Evolutionary conservation across 2,888 invertebrate species (phyloP).

Genomic region (Spisula subtruncata): DNA sequence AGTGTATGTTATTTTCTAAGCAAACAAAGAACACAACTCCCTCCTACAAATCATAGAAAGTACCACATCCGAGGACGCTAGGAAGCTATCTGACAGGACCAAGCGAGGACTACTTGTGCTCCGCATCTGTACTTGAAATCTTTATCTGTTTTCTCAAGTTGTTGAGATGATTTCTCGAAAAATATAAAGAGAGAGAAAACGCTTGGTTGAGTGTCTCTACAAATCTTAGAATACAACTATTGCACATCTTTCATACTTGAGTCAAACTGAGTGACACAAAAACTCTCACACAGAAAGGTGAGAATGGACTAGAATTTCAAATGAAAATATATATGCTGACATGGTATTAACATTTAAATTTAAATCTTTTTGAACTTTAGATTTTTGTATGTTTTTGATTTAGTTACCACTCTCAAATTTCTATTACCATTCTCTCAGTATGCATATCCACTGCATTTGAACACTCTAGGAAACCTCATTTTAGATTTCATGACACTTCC

Average conservation of each 20-base stretch:
- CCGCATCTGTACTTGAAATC: constrained; percentile 8
- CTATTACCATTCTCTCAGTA: neutral
- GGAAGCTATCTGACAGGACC: neutral
- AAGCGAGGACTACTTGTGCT: neutral
- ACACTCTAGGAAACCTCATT: neutral
- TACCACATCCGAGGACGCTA: neutral
- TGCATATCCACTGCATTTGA: neutral
- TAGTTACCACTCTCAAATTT: constrained; percentile 8
- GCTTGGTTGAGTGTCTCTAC: constrained; percentile 42
- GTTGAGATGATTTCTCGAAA: constrained; percentile 44
- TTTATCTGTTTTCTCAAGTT: constrained; percentile 26
- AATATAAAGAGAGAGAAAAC: constrained; percentile 51
- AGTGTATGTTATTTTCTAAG: neutral
- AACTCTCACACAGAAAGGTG: neutral
- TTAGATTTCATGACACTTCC: neutral
- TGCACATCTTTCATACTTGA: neutral
- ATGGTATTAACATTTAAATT: neutral
- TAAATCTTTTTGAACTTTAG: neutral
- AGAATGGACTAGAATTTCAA: neutral
- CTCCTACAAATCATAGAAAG: constrained; percentile 2
- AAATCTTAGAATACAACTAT: neutral
- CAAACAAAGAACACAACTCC: neutral
- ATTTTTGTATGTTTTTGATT: neutral
- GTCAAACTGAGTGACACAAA: neutral
- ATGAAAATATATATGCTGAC: neutral